Conservation (phyloP, 2,797 vertebrate species). For the Megalops cyprinoides region DNA sequence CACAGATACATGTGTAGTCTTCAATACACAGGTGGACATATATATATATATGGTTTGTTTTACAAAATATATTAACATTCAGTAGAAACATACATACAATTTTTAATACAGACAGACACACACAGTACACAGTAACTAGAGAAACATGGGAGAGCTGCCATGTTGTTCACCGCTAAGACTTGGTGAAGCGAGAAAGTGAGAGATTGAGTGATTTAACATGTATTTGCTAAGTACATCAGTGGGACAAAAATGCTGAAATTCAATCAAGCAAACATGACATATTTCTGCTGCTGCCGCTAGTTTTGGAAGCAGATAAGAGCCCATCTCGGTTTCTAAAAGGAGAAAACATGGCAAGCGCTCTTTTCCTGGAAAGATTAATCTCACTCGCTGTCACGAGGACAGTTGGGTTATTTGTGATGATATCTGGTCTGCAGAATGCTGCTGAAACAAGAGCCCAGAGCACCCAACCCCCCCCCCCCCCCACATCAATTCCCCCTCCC, state of each 20-base stretch:
- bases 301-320: constrained; percentile 42
- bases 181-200: too few species aligned
- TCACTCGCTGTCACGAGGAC: constrained; percentile 15
- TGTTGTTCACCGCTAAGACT: background rate
- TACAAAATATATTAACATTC: too few species aligned
- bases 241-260: background rate
- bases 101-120: too few species aligned
- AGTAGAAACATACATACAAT: too few species aligned
- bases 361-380: constrained; percentile 24
- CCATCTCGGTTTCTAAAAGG: constrained; percentile 15
- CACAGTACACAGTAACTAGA: background rate
- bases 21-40: too few species aligned
- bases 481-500: background rate
- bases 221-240: background rate
- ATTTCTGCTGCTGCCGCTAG: constrained; percentile 12
- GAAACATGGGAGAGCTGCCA: background rate
- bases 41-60: too few species aligned
- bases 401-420: background rate
- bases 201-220: too few species aligned
- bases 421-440: background rate
- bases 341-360: background rate
- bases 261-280: constrained; percentile 19
- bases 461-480: background rate
- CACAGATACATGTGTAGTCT: too few species aligned
- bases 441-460: background rate